Evolutionary conservation across 2,113 vertebrate species (phyloP).

Genomic region (Crotalus helleri): DNA sequence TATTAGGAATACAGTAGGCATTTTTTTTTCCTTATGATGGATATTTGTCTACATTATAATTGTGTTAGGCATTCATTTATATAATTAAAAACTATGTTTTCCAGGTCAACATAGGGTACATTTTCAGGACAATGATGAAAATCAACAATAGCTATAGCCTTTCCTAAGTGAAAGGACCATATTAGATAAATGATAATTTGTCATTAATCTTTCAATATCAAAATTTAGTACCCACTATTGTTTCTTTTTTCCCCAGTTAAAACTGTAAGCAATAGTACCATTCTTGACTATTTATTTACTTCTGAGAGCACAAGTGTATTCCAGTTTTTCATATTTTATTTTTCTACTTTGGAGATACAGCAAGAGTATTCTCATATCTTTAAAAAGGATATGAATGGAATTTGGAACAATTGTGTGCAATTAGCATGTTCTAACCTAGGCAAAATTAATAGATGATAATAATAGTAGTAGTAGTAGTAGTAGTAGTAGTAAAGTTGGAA

Average conservation of each 20-base stretch:
- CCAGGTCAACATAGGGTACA: neutral
- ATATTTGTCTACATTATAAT: neutral
- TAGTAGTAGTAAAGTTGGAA: no score
- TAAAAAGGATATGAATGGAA: neutral
- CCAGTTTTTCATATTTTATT: neutral
- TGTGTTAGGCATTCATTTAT: neutral
- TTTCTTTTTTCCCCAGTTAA: neutral
- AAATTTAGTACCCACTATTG: neutral
- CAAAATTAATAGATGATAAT: neutral
- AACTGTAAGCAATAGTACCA: neutral
- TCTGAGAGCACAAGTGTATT: neutral
- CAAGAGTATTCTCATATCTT: neutral
- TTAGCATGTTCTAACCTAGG: neutral
- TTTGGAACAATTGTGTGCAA: neutral
- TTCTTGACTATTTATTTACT: neutral
- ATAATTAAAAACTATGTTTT: neutral
- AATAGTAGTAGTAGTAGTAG: no score
- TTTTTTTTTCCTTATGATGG: neutral
- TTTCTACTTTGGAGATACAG: neutral
- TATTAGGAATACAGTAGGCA: neutral
- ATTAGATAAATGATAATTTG: neutral
- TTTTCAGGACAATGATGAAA: neutral
- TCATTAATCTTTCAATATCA: neutral
- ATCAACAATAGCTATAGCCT: neutral
- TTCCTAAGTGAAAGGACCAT: neutral